Conservation (phyloP, 2,797 vertebrate genomes). For the Denticeps clupeoides region DNA sequence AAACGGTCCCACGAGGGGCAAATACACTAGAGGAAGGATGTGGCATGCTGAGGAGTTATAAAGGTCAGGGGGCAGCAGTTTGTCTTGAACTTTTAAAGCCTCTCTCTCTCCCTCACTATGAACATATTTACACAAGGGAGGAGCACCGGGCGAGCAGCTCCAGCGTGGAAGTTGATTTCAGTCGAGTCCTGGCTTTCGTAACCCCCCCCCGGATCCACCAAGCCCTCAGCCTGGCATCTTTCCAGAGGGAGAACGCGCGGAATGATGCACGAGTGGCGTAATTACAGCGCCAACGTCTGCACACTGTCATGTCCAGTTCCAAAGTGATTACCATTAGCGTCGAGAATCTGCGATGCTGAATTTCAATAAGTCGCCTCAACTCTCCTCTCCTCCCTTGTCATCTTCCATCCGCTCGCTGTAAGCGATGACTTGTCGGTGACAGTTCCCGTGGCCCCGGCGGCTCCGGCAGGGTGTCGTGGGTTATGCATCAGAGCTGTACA, state of each 20-base stretch:
- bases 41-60: not conserved
- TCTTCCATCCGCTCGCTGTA: constrained; percentile 1
- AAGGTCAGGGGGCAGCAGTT: not conserved
- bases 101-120: not conserved
- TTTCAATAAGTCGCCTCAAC: too few relatives aligned
- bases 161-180: constrained; percentile 2
- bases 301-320: too few relatives aligned
- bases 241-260: too few relatives aligned
- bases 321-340: too few relatives aligned
- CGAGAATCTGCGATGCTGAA: too few relatives aligned
- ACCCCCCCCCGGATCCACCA: too few relatives aligned
- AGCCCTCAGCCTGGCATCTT: too few relatives aligned
- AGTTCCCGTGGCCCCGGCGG: constrained; percentile 37
- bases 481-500: constrained; percentile 37
- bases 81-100: not conserved
- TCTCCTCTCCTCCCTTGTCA: not conserved
- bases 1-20: not conserved
- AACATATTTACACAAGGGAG: not conserved
- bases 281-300: too few relatives aligned
- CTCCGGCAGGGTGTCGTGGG: constrained; percentile 29
- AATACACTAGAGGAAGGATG: not conserved
- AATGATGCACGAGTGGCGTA: too few relatives aligned
- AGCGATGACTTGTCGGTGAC: constrained; percentile 47
- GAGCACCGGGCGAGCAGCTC: not conserved
- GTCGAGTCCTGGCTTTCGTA: too few relatives aligned